Base-by-base conservation (phyloP, 2,797 vertebrate species). In the Gymnoscopelus microlampas region DNA sequence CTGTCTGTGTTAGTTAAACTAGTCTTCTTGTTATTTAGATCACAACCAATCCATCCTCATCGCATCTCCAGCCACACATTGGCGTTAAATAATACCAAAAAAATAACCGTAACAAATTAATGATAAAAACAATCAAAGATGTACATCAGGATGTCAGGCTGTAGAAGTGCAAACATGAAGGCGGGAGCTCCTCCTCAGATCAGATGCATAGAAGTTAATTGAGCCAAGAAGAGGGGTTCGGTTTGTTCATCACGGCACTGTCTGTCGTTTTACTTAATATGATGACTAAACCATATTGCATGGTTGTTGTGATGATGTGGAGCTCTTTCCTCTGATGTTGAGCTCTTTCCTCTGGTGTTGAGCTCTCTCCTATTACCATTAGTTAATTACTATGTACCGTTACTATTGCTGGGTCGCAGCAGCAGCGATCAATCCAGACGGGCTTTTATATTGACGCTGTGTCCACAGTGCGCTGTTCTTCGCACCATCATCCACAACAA, bases 21-120 rank as follows among this genome's bases (percentile, higher is more conserved):
- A 19, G 15, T 50, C 12, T 51, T n/a, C 3, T 51, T n/a, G 6
- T 51, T n/a, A 51, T 51, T 50, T n/a, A 13, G 23, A 49, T 84
- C 85, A 87, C 76, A 82, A 77, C 85, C 83, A 66, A 57, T 77
- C 85, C 87, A 87, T 87, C 70, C 62, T 66, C 26, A 12, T 44
- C 9, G 39, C 58, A 73, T 50, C 63, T 74, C 59, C 29, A 19
- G 19, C 19, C 19, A 19, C 53, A n/a, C 14, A 39, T 49, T 49
- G 39, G 11, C 60, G 14, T n/a, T n/a, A 14, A 12, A n/a, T 12
- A 12, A 50, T 50, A 50, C 8, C 1, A 7, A 50, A 11, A 50
- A 50, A 50, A 50, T 50, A 12, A n/a, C 49, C 11, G 14, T 13
- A 50, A 12, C 49, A 15, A 13, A 15, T 13, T 14, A 8, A 48